A percentile compares a stretch with the other conserved stretches of the same genome.
phyloP scores from a whole-genome alignment of 2,888 invertebrate species.

The Drosophila pseudotalamancana region DNA sequence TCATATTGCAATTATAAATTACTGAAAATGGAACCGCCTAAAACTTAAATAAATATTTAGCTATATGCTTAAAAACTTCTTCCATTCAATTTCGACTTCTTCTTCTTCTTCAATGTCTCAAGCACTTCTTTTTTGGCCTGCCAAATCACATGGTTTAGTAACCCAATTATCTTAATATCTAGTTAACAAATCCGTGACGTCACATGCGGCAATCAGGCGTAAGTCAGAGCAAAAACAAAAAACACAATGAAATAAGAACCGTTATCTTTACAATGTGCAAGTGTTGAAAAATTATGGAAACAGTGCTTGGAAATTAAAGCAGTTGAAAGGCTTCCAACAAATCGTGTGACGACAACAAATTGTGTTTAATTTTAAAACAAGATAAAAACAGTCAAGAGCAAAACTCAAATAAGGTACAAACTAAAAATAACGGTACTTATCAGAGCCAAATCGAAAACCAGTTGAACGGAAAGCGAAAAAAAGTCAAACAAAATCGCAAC shows the following conservation, averaged over 20 bases:
- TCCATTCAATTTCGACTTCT: neutral
- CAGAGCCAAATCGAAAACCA: conserved; percentile 14
- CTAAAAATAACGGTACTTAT: conserved; percentile 55
- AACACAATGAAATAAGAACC: neutral
- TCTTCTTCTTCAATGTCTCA: neutral
- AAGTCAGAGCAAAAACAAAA: conserved; percentile 27
- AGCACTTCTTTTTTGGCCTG: no score
- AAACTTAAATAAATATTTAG: no score
- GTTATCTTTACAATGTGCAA: conserved; percentile 37
- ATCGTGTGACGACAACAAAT: conserved; percentile 29
- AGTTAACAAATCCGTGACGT: neutral
- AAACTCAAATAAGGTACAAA: conserved; percentile 1
- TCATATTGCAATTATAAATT: no score
- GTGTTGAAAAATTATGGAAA: conserved; percentile 55
- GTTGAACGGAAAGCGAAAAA: conserved; percentile 9
- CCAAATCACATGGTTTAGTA: neutral
- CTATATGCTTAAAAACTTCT: no score
- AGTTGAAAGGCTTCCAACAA: neutral
- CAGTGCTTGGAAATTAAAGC: conserved; percentile 50
- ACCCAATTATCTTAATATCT: neutral
- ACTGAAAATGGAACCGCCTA: no score
- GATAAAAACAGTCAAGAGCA: conserved; percentile 56
- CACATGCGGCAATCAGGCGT: neutral
- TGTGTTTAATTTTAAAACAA: conserved; percentile 69
- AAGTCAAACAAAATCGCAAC: neutral